These are phyloP conservation scores for Plectrocnemia conspersa DNA, from an alignment of 1,140 invertebrate genomes.

Conservation along the genomic window DNA sequence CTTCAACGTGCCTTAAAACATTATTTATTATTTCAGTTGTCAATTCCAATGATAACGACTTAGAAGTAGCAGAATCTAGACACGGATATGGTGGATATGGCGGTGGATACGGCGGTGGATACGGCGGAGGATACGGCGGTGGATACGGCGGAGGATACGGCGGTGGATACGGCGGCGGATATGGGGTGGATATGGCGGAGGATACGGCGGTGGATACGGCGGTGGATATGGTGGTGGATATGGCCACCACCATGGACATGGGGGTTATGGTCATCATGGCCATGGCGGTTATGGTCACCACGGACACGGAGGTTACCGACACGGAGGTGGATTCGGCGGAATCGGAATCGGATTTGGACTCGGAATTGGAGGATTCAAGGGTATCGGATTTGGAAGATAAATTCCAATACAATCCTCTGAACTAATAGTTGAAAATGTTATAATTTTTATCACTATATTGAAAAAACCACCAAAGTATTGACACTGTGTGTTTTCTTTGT, in stretches of 20 bases:
- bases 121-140: background rate
- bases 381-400: no score
- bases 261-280: background rate
- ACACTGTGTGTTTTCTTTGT: no score
- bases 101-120: background rate
- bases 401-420: no score
- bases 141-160: background rate
- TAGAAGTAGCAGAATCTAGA: background rate
- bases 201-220: background rate
- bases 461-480: no score
- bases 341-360: no score
- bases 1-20: background rate
- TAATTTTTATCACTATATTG: no score
- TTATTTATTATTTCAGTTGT: background rate
- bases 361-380: no score
- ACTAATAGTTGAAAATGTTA: no score
- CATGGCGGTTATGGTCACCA: no score
- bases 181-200: no score
- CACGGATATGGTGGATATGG: slow-evolving; percentile 7
- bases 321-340: no score
- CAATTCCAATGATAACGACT: background rate
- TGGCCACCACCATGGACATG: background rate
- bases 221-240: slow-evolving; percentile 1
- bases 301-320: no score
- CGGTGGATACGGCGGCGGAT: slow-evolving; percentile 2